These are phyloP conservation scores for Chrysotoxum bicinctum DNA, from an alignment of 2,888 invertebrate genomes.

Conservation along the genomic window DNA sequence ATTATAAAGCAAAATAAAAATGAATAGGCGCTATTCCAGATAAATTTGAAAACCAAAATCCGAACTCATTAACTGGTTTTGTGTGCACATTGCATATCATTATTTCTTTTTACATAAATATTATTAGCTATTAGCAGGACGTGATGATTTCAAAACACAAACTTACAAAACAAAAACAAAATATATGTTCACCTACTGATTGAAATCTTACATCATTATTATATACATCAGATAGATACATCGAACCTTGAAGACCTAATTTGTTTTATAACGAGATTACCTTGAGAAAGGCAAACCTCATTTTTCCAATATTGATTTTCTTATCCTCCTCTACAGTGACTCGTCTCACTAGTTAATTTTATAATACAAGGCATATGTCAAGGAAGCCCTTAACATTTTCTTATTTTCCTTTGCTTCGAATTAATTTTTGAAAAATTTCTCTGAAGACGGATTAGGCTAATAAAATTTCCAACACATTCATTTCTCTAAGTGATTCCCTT, in stretches of 20 bases:
- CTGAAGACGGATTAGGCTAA: constrained; percentile 69
- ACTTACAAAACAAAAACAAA: too few species aligned
- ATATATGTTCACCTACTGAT: too few species aligned
- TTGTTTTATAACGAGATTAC: neutral
- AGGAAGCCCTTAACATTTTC: constrained; percentile 32
- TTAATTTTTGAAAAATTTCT: constrained; percentile 43
- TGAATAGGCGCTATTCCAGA: too few species aligned
- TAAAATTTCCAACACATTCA: constrained; percentile 72
- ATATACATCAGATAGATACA: too few species aligned
- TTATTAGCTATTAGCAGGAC: too few species aligned
- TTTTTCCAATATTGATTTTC: neutral
- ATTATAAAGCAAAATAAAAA: too few species aligned
- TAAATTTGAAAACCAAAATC: too few species aligned
- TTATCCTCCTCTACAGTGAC: neutral
- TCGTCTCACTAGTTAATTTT: neutral
- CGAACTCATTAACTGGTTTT: too few species aligned
- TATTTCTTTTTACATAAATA: neutral
- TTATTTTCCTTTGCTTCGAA: constrained; percentile 39
- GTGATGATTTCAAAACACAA: too few species aligned
- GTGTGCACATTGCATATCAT: too few species aligned
- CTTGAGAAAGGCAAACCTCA: neutral
- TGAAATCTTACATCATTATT: too few species aligned
- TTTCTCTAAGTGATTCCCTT: constrained; percentile 71
- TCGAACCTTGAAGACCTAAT: neutral
- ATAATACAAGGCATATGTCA: neutral